These are phyloP conservation scores for Zaprionus inermis DNA, from an alignment of 1,140 invertebrate genomes.

Conservation along the genomic window DNA sequence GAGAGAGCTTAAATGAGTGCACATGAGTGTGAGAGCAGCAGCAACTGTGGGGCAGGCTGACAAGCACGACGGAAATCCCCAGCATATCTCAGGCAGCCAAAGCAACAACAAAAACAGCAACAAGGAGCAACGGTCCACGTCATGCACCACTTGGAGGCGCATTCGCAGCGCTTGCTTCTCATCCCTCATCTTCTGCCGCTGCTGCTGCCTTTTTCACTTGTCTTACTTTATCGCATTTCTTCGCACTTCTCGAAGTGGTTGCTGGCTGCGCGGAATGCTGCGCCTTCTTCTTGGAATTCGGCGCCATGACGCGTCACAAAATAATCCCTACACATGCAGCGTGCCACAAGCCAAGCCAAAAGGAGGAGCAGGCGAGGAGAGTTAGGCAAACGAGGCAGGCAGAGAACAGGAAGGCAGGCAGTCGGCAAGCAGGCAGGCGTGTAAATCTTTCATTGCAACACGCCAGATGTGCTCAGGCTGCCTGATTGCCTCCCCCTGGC, in stretches of 20 bases:
- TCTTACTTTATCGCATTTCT: constrained; percentile 37
- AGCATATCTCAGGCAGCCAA: constrained; percentile 35
- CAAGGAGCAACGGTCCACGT: constrained; percentile 38
- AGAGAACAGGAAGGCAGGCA: neutral
- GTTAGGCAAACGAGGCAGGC: neutral
- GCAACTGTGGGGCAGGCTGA: neutral
- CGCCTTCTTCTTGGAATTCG: constrained; percentile 73
- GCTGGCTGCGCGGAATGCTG: constrained; percentile 56
- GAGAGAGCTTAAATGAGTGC: constrained; percentile 9
- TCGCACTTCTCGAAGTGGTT: constrained; percentile 56
- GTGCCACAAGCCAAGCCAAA: constrained; percentile 27
- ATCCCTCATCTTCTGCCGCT: neutral
- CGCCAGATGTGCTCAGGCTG: constrained; percentile 55
- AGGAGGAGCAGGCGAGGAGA: neutral
- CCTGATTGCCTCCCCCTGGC: constrained; percentile 25
- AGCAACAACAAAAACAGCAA: constrained; percentile 33
- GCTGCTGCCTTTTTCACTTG: constrained; percentile 10
- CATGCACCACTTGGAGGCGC: constrained; percentile 35
- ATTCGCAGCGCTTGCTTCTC: neutral
- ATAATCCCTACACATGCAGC: constrained; percentile 35
- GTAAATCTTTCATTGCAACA: constrained; percentile 68
- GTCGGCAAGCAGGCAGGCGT: constrained; percentile 27
- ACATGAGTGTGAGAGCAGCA: neutral
- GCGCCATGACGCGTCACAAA: constrained; percentile 64
- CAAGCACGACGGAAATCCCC: constrained; percentile 44